Percentiles rank a stretch among this genome's conserved stretches.
These are phyloP conservation scores for Lepetodrilus schrolli DNA, from an alignment of 2,888 invertebrate genomes.

Conservation along the genomic window DNA sequence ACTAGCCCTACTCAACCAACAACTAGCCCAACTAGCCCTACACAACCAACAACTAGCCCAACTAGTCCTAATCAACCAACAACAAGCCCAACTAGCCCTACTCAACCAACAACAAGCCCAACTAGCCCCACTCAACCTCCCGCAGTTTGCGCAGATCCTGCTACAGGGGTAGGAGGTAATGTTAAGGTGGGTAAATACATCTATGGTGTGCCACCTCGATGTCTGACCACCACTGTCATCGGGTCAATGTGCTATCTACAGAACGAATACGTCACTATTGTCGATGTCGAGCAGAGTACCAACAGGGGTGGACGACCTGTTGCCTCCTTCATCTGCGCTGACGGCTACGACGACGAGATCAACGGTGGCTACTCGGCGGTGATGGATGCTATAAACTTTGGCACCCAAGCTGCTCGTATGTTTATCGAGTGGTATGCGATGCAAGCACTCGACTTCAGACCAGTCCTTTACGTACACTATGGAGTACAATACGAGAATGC, in stretches of 20 bases:
- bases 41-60: neutral
- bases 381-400: conserved; percentile 51
- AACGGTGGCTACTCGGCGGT: conserved; percentile 52
- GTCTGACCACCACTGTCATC: conserved; percentile 31
- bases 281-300: conserved; percentile 33
- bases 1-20: neutral
- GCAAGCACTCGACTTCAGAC: conserved; percentile 38
- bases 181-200: conserved; percentile 35
- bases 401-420: conserved; percentile 48
- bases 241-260: conserved; percentile 28
- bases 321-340: conserved; percentile 42
- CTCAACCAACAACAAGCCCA: neutral
- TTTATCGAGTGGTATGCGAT: conserved; percentile 52
- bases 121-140: neutral
- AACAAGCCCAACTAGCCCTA: neutral
- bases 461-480: conserved; percentile 53
- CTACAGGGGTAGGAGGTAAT: conserved; percentile 44
- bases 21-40: neutral
- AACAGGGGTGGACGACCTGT: conserved; percentile 31
- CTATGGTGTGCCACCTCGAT: conserved; percentile 37
- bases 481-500: conserved; percentile 50
- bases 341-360: conserved; percentile 45
- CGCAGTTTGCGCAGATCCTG: conserved; percentile 31
- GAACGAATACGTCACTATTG: conserved; percentile 34
- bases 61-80: neutral